These are phyloP conservation scores for Ochotona curzoniae DNA, from an alignment of 2,113 vertebrate species.

Conservation along the genomic window DNA sequence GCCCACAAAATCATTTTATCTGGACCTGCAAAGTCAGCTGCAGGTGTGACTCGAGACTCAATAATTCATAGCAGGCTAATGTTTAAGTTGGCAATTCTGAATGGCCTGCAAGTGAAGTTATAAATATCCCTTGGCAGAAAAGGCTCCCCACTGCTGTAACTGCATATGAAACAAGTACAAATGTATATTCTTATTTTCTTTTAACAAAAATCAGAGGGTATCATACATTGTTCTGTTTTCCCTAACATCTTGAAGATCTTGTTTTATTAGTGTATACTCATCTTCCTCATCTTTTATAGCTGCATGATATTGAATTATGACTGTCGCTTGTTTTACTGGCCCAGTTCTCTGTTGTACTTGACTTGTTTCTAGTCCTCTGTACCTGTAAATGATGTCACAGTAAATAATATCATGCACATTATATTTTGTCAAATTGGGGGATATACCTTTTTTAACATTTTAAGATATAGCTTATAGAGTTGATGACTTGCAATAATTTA, in stretches of 20 bases:
- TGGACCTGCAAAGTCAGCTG: no score
- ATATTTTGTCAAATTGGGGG: slow-evolving; percentile 18
- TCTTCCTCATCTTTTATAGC: neutral
- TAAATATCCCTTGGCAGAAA: no score
- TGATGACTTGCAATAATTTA: neutral
- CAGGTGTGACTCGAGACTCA: no score
- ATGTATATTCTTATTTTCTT: neutral
- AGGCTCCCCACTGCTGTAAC: no score
- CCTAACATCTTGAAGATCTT: neutral
- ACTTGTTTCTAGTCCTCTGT: slow-evolving; percentile 2
- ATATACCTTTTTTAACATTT: slow-evolving; percentile 33
- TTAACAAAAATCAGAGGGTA: neutral
- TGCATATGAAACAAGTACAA: neutral
- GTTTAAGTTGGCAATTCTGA: no score
- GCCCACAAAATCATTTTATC: no score
- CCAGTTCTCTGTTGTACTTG: neutral
- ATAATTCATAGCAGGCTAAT: no score
- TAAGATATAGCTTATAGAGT: neutral
- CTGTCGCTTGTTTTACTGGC: neutral
- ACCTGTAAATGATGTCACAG: slow-evolving; percentile 20
- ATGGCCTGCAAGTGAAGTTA: no score
- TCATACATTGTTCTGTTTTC: neutral
- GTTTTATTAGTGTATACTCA: neutral
- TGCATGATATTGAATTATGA: neutral
- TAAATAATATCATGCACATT: neutral